Evolutionary conservation across 1,140 invertebrate genomes (phyloP), one percentile per base, ranked within the genome.

Genomic region (Ptiloglossa arizonensis): DNA sequence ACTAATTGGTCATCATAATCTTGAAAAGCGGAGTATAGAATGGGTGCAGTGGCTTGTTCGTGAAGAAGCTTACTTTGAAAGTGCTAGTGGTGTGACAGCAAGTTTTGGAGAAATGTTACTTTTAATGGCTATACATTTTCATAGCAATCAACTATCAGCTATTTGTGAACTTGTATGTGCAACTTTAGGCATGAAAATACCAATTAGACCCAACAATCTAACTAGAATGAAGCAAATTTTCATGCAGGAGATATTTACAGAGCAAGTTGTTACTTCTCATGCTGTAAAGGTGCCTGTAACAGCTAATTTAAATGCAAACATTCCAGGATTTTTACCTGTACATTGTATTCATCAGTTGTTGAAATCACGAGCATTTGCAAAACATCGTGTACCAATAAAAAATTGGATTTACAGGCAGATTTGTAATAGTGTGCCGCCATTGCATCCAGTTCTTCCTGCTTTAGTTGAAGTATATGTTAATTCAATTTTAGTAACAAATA

Each of bases 271-370:
- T 1, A 98, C 98, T 0, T 94, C 97, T 24, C 98, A 99, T 93
- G 98, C 98, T 1, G 97, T 99, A 0, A 98, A 98, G 89, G 98
- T 99, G 24, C 97, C 98, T 0, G 98, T 99, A 0, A 99, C 98
- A 0, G 94, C 95, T 1, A 96, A 96, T 88, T 93, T 99, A 8
- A 98, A 97, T 92, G 97, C 96, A 27, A 96, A 96, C 76, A 97
- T 98, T 70, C 94, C 95, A 2, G 98, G 98, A 24, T 99, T 98
- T 93, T 91, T 99, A 70, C 98, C 98, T 0, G 97, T 99, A 32
- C 98, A 99, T 91, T 99, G 98, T 90, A 98, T 99, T 75, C 98
- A 99, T 91, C 98, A 99, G 87, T 91, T 99, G 19, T 93, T 99
- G 0, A 98, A 99, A 90, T 98, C 97, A 35, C 93, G 98, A 86